Base-by-base conservation (phyloP, 2,888 invertebrate species). In the Campoplex capitator region DNA sequence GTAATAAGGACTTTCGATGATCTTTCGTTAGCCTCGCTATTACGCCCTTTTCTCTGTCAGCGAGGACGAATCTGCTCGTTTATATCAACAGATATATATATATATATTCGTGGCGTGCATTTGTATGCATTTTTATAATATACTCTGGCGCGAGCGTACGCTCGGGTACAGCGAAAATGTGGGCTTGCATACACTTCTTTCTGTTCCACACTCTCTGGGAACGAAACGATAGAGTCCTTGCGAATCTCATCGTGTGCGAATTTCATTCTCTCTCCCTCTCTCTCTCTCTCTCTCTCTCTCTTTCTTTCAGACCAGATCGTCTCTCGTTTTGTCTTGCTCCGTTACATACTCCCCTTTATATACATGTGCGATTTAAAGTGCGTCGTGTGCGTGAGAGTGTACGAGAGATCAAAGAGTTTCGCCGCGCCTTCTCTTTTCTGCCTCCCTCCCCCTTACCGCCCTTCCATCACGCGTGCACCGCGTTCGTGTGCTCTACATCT, bases 401-500 rank as follows among this genome's bases (percentile, higher is more conserved):
- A 91, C 87, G 88, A 86, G 89, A 92, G 92, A 93, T 93, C 93
- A 93, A 93, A 93, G 92, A 90, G 90, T 71, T 76, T 71, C 89
- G 91, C 91, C 93, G 93, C 93, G 92, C 89, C 89, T 91, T 90
- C 89, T 90, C 89, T 78, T 74, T 68, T 89, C 90, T 85, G 89
- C 86, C 84, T 3, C 38, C 38, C 38, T 38, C 6, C 38, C 4
- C 38, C 38, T 3, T 3, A 3, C 38, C 38, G 38, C 38, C 73
- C 84, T 88, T 71, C 88, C 62, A 67, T 84, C 81, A 32, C 85
- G 70, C 86, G 80, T 82, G 74, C 68, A 84, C 81, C 67, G 62
- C 42, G 56, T 16, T 13, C 45, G 32, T 48, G 56, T 54, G 74
- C 71, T 48, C 65, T 71, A 56, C 54, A 79, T 83, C 70, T 82